These are phyloP conservation scores for Euproctis similis DNA, from an alignment of 2,888 invertebrate species.

Conservation along the genomic window DNA sequence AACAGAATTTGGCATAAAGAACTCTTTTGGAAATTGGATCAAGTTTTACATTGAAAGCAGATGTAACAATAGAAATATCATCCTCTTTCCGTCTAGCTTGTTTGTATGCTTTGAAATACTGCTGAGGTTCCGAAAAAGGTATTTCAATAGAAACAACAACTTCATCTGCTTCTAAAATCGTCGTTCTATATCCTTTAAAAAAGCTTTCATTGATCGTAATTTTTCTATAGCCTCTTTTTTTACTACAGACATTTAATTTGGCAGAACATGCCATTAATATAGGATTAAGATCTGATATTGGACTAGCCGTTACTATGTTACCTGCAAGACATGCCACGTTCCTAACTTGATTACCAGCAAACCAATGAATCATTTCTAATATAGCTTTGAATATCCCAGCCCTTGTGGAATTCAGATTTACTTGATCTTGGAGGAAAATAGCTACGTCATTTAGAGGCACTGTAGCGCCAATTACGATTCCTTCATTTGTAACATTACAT, in stretches of 20 bases:
- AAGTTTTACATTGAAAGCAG: slow-evolving; percentile 84
- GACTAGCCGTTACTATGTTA: slow-evolving; percentile 96
- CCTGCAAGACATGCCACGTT: slow-evolving; percentile 95
- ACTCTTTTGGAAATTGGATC: slow-evolving; percentile 72
- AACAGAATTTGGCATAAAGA: slow-evolving; percentile 81
- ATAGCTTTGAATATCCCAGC: slow-evolving; percentile 81
- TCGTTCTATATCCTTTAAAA: slow-evolving; percentile 91
- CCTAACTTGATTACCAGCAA: slow-evolving; percentile 95
- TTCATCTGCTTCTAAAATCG: slow-evolving; percentile 83
- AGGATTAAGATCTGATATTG: slow-evolving; percentile 96
- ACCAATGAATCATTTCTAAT: slow-evolving; percentile 92
- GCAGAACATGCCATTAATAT: slow-evolving; percentile 87
- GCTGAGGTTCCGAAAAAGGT: slow-evolving; percentile 81
- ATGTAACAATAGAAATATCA: slow-evolving; percentile 96
- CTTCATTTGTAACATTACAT: slow-evolving; percentile 68
- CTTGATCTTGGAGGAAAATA: slow-evolving; percentile 67
- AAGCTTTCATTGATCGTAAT: slow-evolving; percentile 85
- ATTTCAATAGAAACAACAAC: slow-evolving; percentile 86
- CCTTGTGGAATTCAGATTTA: slow-evolving; percentile 68
- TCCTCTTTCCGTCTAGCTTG: slow-evolving; percentile 94
- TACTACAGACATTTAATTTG: slow-evolving; percentile 78
- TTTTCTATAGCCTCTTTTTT: slow-evolving; percentile 66
- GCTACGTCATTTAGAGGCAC: slow-evolving; percentile 80
- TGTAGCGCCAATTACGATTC: slow-evolving; percentile 85
- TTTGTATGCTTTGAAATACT: slow-evolving; percentile 90